Evolutionary conservation across 2,888 invertebrate genomes (phyloP).

Genomic region (Polia nebulosa): DNA sequence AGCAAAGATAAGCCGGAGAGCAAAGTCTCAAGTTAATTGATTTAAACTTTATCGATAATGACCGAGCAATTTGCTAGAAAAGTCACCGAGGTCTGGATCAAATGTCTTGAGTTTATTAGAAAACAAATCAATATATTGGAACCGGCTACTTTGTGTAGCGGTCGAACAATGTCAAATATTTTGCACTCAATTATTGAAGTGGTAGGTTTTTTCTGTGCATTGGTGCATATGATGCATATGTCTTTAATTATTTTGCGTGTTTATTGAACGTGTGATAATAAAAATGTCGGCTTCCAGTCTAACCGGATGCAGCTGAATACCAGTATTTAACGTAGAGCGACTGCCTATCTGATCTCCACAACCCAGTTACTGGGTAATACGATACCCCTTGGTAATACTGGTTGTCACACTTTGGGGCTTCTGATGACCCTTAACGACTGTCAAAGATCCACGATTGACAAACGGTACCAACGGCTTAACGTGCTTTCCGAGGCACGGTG

Average conservation of each 20-base stretch:
- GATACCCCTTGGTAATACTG: too few species aligned
- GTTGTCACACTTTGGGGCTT: too few species aligned
- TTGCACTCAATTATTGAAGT: conserved; percentile 16
- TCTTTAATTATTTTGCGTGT: conserved; percentile 2
- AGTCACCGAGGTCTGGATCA: conserved; percentile 44
- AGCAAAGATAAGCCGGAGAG: conserved; percentile 32
- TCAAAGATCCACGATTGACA: too few species aligned
- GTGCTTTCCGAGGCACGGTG: too few species aligned
- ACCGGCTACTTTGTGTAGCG: conserved; percentile 26
- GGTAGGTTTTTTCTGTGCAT: neutral
- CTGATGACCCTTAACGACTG: too few species aligned
- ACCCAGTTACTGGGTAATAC: too few species aligned
- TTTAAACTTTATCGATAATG: conserved; percentile 41
- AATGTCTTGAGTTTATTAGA: conserved; percentile 47
- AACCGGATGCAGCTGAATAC: too few species aligned
- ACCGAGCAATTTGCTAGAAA: conserved; percentile 34
- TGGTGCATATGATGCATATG: neutral
- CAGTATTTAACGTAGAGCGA: too few species aligned
- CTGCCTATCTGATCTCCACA: too few species aligned
- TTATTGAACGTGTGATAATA: neutral
- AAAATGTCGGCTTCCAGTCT: too few species aligned
- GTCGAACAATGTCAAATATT: conserved; percentile 44
- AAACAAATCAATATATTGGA: conserved; percentile 30
- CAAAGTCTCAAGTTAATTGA: conserved; percentile 40
- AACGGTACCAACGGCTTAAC: too few species aligned